Conservation (phyloP, 2,888 invertebrate genomes). For the Junonia oenone region DNA sequence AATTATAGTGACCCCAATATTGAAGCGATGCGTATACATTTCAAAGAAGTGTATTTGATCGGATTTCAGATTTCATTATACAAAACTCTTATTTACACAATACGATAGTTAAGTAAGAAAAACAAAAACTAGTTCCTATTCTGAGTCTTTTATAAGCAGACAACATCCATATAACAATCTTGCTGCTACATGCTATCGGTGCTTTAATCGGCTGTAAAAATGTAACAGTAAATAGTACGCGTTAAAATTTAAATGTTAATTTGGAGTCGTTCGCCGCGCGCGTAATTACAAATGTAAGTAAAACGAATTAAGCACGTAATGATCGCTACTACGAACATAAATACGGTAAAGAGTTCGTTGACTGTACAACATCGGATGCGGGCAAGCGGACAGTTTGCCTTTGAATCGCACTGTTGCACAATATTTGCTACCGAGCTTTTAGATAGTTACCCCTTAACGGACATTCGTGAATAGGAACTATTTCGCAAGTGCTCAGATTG, state of each 20-base stretch:
- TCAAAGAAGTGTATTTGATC: too few relatives aligned
- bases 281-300: conserved; percentile 33
- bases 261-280: conserved; percentile 22
- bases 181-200: conserved; percentile 5
- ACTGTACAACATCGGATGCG: conserved; percentile 37
- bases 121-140: background rate
- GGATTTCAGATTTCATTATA: too few relatives aligned
- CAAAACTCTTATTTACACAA: too few relatives aligned
- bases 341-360: conserved; percentile 38
- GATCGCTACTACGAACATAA: conserved; percentile 26
- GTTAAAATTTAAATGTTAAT: conserved; percentile 22
- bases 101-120: too few relatives aligned
- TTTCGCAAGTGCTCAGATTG: background rate
- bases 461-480: background rate
- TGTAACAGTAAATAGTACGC: conserved; percentile 15
- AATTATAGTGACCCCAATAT: background rate
- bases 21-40: too few relatives aligned
- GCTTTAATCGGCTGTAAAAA: conserved; percentile 17
- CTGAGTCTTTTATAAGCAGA: background rate
- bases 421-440: conserved; percentile 23
- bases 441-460: conserved; percentile 3
- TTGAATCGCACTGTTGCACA: conserved; percentile 26
- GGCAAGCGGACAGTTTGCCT: conserved; percentile 32
- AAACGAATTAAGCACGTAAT: conserved; percentile 27
- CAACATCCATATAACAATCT: background rate